These are phyloP conservation scores for Eulemur mongoz DNA, from an alignment of 2,797 vertebrate genomes.

Conservation along the genomic window DNA sequence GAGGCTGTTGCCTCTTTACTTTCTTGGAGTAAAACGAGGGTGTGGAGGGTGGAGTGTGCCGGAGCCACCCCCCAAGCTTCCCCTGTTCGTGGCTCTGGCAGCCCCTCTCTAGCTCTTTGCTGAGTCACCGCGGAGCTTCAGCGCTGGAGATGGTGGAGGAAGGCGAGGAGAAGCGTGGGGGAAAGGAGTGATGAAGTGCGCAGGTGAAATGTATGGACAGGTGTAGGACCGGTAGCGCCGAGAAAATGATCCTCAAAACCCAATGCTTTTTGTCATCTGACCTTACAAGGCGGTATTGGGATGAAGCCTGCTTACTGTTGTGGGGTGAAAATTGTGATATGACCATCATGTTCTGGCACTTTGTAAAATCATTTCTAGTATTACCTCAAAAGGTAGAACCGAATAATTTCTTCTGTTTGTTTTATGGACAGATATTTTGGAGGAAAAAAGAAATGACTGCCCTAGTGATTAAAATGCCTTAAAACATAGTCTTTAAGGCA, in stretches of 20 bases:
- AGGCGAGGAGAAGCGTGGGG: not conserved
- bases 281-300: not conserved
- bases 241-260: not conserved
- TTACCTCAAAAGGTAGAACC: conserved; percentile 15
- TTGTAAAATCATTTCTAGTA: not conserved
- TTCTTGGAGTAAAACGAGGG: not conserved
- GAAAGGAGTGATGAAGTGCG: not conserved
- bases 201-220: not conserved
- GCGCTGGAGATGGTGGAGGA: conserved; percentile 9
- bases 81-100: not conserved
- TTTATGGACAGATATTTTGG: not conserved
- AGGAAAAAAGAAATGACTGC: not conserved
- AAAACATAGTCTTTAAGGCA: not conserved
- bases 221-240: not conserved
- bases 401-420: not conserved
- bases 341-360: not conserved
- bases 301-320: not conserved
- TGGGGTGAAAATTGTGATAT: not conserved
- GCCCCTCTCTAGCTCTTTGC: conserved; percentile 10
- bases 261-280: not conserved
- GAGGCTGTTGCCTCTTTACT: not conserved
- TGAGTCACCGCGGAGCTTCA: conserved; percentile 32
- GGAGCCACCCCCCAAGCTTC: not conserved
- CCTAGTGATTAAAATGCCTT: not conserved
- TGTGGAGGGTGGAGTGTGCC: not conserved